A percentile compares a stretch with the other conserved stretches of the same genome.
Evolutionary conservation across 2,888 invertebrate genomes (phyloP).

Genomic region (Atethmia centrago): DNA sequence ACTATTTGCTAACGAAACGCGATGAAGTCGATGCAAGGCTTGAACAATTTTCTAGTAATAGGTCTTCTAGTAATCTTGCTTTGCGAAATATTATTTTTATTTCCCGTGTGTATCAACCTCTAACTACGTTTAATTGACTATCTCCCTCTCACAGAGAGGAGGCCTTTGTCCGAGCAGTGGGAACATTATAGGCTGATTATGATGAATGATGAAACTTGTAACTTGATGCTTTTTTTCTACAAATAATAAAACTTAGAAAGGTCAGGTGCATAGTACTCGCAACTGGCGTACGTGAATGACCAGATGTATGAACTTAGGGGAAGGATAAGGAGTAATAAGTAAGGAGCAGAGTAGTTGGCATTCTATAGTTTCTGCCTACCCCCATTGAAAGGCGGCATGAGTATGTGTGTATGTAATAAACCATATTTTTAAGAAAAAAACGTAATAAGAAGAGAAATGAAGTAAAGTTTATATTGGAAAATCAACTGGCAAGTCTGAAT

Average conservation of each 20-base stretch:
- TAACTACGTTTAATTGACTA: background rate
- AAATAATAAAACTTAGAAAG: no score
- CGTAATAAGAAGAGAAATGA: background rate
- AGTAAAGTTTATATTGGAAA: background rate
- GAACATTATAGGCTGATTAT: no score
- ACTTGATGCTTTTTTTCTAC: background rate
- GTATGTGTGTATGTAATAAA: no score
- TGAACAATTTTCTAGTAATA: slow-evolving; percentile 15
- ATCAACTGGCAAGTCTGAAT: background rate
- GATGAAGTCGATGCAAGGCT: slow-evolving; percentile 9
- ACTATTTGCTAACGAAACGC: slow-evolving; percentile 20
- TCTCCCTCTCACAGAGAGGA: no score
- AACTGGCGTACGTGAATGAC: no score
- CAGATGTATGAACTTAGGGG: no score
- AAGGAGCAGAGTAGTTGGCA: no score
- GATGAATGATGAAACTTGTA: background rate
- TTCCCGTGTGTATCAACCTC: background rate
- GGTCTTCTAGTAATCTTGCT: background rate
- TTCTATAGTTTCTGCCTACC: no score
- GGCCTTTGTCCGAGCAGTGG: no score
- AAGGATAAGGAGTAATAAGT: no score
- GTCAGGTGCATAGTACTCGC: no score
- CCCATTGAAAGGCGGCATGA: no score
- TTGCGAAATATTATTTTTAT: background rate
- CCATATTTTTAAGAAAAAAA: background rate